Evolutionary conservation across 2,888 invertebrate species (phyloP), one percentile per base, ranked within the genome.

Genomic region (Cerceris rybyensis): DNA sequence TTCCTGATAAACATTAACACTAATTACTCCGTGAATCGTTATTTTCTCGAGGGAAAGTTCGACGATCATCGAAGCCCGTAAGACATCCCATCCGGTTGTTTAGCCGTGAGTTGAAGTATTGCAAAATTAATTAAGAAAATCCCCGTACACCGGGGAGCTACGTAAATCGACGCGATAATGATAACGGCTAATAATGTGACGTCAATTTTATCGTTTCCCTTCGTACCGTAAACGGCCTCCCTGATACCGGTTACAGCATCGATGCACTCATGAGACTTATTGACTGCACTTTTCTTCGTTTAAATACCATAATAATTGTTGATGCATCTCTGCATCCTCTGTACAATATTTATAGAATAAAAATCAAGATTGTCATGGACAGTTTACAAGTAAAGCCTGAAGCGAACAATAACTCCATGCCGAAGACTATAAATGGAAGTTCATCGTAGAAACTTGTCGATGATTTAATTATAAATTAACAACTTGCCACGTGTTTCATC

Each of bases 61-160:
- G 67, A 73, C 60, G 78, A 60, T 8, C n/a, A 50, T 17, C 55
- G 78, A 42, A 46, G 70, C 6, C 74, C 80, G 79, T 80, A 80
- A 80, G 78, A 69, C 54, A 43, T 41, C 39, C 59, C 57, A 39
- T 42, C n/a, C 13, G 43, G 50, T 46, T 14, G 73, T 57, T 73
- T 52, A 64, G 55, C 60, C n/a, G 13, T 39, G 59, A 2, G 54
- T 50, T 67, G 78, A 73, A 66, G 59, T 70, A 78, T 80, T 78
- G 73, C 73, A 67, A 67, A 80, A 80, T 78, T 79, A 77, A 77
- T 72, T 80, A 73, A 73, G 73, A 79, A 70, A 69, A 64, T 78
- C 67, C 69, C 54, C 39, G 13, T 16, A 41, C 41, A 55, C 13
- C 70, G 55, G 6, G 4, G 52, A 61, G 16, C 46, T 50, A 41